Evolutionary conservation across 1,140 invertebrate genomes (phyloP).

Genomic region (Orussus abietinus): DNA sequence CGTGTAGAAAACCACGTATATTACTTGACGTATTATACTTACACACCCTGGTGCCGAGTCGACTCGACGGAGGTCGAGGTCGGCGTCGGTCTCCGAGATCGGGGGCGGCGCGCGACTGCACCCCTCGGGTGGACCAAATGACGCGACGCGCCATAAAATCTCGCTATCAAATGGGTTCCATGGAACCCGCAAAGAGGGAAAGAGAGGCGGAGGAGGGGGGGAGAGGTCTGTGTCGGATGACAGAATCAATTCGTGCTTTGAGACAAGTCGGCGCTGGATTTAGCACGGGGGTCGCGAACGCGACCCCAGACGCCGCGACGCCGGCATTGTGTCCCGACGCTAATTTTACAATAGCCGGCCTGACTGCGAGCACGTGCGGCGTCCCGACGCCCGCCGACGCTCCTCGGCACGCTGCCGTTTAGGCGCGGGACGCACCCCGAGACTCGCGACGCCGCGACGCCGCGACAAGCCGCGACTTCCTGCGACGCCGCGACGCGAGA

Average conservation of each 20-base stretch:
- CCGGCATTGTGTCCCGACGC: slow-evolving; percentile 50
- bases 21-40: too few species aligned
- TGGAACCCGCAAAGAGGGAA: too few species aligned
- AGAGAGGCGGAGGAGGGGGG: too few species aligned
- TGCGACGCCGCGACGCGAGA: slow-evolving; percentile 16
- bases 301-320: slow-evolving; percentile 51
- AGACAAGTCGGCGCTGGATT: slow-evolving; percentile 32
- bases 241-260: slow-evolving; percentile 20
- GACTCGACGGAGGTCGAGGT: too few species aligned
- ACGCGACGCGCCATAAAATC: slow-evolving; percentile 34
- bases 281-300: slow-evolving; percentile 44
- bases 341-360: slow-evolving; percentile 51
- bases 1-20: too few species aligned
- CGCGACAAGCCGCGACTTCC: too few species aligned
- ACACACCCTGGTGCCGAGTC: too few species aligned
- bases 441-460: too few species aligned
- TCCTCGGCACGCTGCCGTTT: slow-evolving; percentile 1
- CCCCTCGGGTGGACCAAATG: slow-evolving; percentile 11
- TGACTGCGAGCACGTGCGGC: slow-evolving; percentile 18
- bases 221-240: too few species aligned
- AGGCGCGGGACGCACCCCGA: too few species aligned
- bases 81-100: slow-evolving; percentile 11
- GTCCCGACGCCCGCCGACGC: slow-evolving; percentile 26
- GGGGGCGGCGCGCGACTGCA: neutral
- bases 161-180: slow-evolving; percentile 27